phyloP scores from a whole-genome alignment of 2,888 invertebrate genomes.

The Phragmatobia fuliginosa region DNA sequence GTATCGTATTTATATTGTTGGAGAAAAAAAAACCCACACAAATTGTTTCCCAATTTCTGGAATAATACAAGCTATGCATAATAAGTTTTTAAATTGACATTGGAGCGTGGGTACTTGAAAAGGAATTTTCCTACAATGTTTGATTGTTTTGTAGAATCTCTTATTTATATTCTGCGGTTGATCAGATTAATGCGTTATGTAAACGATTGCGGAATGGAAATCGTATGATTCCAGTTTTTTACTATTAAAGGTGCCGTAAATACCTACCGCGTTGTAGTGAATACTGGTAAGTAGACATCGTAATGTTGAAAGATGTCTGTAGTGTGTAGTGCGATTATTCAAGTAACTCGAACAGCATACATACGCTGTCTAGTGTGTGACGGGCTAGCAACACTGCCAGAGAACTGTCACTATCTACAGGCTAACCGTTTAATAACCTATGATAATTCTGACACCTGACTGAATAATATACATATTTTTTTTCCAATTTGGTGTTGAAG shows the following conservation, averaged over 20 bases:
- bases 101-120: constrained; percentile 6
- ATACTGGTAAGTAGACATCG: background rate
- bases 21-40: constrained; percentile 18
- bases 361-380: no score
- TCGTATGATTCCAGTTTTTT: constrained; percentile 22
- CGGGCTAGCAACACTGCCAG: no score
- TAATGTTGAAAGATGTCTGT: background rate
- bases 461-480: background rate
- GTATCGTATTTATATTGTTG: constrained; percentile 21
- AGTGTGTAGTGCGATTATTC: no score
- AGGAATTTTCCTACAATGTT: constrained; percentile 32
- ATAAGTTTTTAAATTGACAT: constrained; percentile 10
- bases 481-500: background rate
- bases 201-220: constrained; percentile 32
- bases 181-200: constrained; percentile 26
- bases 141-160: constrained; percentile 20
- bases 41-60: constrained; percentile 29
- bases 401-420: no score
- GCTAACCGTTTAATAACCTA: background rate
- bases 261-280: background rate
- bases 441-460: background rate
- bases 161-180: constrained; percentile 33
- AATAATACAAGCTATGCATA: constrained; percentile 30
- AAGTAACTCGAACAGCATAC: no score
- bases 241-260: background rate